Evolutionary conservation across 2,113 vertebrate genomes (phyloP).

Genomic region (Chionis minor): DNA sequence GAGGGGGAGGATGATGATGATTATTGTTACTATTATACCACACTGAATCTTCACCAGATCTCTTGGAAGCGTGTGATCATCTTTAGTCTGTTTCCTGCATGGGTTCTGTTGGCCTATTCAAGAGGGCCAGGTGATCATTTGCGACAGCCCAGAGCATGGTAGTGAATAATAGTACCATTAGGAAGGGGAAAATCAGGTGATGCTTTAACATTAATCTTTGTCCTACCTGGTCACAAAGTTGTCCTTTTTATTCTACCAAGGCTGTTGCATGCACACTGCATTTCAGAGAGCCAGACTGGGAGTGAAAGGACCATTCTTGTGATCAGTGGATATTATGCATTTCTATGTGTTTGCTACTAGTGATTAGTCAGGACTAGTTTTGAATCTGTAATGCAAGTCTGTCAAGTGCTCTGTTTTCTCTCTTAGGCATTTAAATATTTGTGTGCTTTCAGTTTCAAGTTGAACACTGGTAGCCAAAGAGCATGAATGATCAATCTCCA

Average conservation of each 20-base stretch:
- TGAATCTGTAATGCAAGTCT: background rate
- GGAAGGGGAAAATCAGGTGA: background rate
- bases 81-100: background rate
- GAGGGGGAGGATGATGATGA: background rate
- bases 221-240: background rate
- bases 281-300: background rate
- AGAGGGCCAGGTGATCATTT: background rate
- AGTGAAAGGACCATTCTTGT: background rate
- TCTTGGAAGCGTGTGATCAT: background rate
- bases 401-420: background rate
- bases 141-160: background rate
- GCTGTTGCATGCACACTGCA: background rate
- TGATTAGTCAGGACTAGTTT: background rate
- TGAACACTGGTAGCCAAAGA: background rate
- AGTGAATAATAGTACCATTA: background rate
- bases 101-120: background rate
- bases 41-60: background rate
- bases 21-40: background rate
- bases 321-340: background rate
- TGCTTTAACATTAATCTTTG: background rate
- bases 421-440: background rate
- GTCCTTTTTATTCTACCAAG: background rate
- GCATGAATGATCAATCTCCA: background rate
- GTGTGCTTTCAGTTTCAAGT: constrained; percentile 21
- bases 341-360: background rate